Conservation (phyloP, 37 sponge, comb jelly and placozoan species). For the Dysidea cf. avara region DNA sequence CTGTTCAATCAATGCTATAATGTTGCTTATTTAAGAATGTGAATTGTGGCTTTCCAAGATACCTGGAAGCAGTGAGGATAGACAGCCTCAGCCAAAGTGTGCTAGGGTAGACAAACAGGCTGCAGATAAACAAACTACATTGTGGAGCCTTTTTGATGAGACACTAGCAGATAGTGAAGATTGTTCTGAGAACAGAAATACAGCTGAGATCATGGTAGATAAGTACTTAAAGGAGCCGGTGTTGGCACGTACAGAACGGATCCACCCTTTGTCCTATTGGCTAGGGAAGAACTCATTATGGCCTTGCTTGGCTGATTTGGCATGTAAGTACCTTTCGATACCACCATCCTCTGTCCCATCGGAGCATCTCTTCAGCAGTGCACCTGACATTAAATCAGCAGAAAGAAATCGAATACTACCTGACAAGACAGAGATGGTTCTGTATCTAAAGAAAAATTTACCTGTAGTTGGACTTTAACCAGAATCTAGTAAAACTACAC, state of each 20-base stretch:
- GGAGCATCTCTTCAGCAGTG: too few species aligned
- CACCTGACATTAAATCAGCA: too few species aligned
- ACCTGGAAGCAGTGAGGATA: neutral
- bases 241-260: constrained; percentile 2
- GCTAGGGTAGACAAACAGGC: neutral
- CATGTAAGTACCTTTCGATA: too few species aligned
- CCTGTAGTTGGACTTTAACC: too few species aligned
- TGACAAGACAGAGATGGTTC: too few species aligned
- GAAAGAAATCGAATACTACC: too few species aligned
- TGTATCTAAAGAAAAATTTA: too few species aligned
- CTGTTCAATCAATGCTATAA: constrained; percentile 1
- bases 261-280: too few species aligned
- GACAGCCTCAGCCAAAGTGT: neutral
- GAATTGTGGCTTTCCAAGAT: neutral
- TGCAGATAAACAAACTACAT: neutral
- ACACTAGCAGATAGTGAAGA: neutral
- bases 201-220: constrained; percentile 21
- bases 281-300: too few species aligned
- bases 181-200: neutral
- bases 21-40: constrained; percentile 10
- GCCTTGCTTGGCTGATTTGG: too few species aligned
- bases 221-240: constrained; percentile 11
- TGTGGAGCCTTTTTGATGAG: constrained; percentile 20
- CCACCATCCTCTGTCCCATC: too few species aligned
- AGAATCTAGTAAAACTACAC: too few species aligned